Evolutionary conservation across 2,888 invertebrate genomes (phyloP), one percentile per base, ranked within the genome.

Genomic region (Orchesella flavescens): DNA sequence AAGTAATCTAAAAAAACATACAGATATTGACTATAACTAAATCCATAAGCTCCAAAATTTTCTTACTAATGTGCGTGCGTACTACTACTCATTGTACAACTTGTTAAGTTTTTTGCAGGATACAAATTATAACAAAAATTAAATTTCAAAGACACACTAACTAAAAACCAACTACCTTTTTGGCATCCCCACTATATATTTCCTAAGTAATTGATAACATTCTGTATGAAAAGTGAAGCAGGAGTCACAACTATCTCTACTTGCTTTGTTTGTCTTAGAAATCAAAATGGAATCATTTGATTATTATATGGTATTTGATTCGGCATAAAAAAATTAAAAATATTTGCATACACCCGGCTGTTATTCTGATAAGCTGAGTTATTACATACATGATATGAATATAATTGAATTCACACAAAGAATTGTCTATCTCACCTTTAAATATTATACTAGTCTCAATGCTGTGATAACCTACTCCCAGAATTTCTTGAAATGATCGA

Each of bases 391-490:
- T 34, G 34, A 34, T 34, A 34, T 7, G 7, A 34, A 34, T 34
- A 34, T 34, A 34, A 34, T 13, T 57, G 17, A n/a, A 9, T 17
- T 17, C 17, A 61, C 23, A 61, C 61, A 61, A 19, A 61, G 2
- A 61, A 53, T 1, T 77, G 82, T 74, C 77, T 81, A 84, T 82
- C 78, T 79, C 12, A 68, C 69, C 77, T 77, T 72, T 63, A 57
- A 72, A 65, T 79, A 77, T 80, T 80, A 63, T 77, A 80, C 79
- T 85, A 85, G 83, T 85, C 84, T 80, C 81, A 76, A 84, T 66
- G 79, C 86, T 86, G 86, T 86, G 86, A 86, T 86, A 86, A 71
- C 71, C 43, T 59, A 68, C 44, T 71, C 69, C 71, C 61, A 46
- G 44, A 59, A 46, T 57, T 24, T 57, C 34, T 34, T 34, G 34